Base-by-base conservation (phyloP, 1,140 invertebrate species). In the Ptiloglossa arizonensis region DNA sequence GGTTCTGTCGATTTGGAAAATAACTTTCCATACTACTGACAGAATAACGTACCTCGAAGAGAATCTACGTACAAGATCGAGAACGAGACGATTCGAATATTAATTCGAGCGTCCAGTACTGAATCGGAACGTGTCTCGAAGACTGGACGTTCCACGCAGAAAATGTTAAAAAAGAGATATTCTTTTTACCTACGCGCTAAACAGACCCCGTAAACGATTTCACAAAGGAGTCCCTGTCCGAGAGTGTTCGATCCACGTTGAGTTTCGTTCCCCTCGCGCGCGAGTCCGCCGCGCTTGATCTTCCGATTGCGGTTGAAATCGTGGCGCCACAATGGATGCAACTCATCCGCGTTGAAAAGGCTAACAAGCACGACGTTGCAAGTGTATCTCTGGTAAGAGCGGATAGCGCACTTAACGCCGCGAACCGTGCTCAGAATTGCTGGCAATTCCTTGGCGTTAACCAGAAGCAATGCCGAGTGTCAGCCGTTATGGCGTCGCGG, bases 401-500 rank as follows among this genome's bases (percentile, higher is more conserved):
- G 57, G 9, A 59, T 22, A 9, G n/a, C n/a, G 59, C 24, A 8
- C 2, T 71, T 60, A 60, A 62, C 56, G n/a, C 41, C 4, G 32
- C n/a, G 9, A 11, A 13, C 1, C 27, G 3, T 11, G 3, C 4
- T 9, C 4, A 13, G 32, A 38, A 48, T 50, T 48, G 2, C 69
- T 11, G 9, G 32, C 32, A 38, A 52, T 64, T 38, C n/a, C 46
- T 52, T 29, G 46, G 24, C 56, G 32, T 29, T 73, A 73, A 73
- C 32, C 29, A 50, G 19, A 29, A 64, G 59, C 46, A 27, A 64
- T 24, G 48, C 59, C 19, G 19, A 52, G 32, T 73, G 59, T 73
- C 70, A 73, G 59, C 24, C 17, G 32, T 73, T 63, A 72, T 72
- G 11, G 22, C 32, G 17, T 19, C 48, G 46, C 24, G 48, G 60